Evolutionary conservation across 2,113 vertebrate genomes (phyloP).

Genomic region (Cyphomyrus discorhynchus): DNA sequence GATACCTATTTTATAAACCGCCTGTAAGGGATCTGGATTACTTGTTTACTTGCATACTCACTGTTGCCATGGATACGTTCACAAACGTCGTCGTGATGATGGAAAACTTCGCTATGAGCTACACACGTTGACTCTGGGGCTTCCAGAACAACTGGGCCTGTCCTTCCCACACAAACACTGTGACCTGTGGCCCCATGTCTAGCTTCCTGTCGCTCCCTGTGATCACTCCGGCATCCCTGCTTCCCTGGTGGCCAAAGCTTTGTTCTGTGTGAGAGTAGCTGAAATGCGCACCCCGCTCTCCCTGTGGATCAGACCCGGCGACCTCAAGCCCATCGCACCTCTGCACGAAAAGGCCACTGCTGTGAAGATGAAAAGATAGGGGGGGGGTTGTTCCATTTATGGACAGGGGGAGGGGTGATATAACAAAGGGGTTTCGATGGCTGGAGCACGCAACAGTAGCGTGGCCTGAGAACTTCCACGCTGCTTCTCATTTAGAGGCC

Average conservation of each 20-base stretch:
- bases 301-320: not conserved
- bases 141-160: conserved; percentile 27
- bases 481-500: not conserved
- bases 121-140: not conserved
- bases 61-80: not conserved
- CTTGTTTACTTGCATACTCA: not conserved
- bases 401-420: not conserved
- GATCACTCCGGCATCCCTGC: conserved; percentile 14
- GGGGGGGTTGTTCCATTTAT: not conserved
- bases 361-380: not conserved
- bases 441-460: not conserved
- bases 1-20: not conserved
- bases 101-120: not conserved
- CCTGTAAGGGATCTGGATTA: not conserved
- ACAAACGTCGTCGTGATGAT: not conserved
- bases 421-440: not conserved
- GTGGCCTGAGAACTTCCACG: not conserved
- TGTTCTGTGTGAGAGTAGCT: conserved; percentile 30
- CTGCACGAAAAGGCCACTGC: not conserved
- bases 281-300: not conserved
- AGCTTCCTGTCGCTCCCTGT: conserved; percentile 53
- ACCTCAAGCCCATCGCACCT: not conserved
- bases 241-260: conserved; percentile 8
- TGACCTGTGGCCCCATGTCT: conserved; percentile 35
- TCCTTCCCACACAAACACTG: conserved; percentile 51